These are phyloP conservation scores for Dryomyza anilis DNA, from an alignment of 2,888 invertebrate species.

Conservation along the genomic window DNA sequence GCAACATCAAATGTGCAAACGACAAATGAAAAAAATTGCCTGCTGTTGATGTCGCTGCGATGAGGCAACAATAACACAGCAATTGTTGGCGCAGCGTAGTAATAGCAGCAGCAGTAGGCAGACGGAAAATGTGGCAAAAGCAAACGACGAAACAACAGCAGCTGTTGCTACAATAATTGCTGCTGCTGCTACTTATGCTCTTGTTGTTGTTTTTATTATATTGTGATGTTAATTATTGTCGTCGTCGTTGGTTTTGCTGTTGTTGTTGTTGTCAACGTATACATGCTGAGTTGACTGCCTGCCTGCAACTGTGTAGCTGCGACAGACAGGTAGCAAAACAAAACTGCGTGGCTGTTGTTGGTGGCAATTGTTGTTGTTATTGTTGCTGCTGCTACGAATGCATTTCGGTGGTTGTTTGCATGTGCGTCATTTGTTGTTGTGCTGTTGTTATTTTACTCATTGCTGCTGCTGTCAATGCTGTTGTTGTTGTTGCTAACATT, in stretches of 20 bases:
- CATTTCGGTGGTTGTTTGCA: not conserved
- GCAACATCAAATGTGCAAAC: not conserved
- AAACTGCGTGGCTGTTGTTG: slow-evolving; percentile 21
- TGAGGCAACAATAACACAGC: not conserved
- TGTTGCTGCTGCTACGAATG: slow-evolving; percentile 15
- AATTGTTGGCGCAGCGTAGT: too few relatives aligned
- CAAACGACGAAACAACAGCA: not conserved
- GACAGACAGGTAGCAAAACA: too few relatives aligned
- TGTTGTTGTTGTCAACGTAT: slow-evolving; percentile 28
- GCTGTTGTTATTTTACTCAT: slow-evolving; percentile 15
- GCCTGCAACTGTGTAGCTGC: too few relatives aligned
- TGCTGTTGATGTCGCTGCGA: not conserved
- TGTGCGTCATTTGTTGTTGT: slow-evolving; percentile 2
- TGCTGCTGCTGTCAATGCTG: slow-evolving; percentile 22
- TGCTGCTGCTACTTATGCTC: not conserved
- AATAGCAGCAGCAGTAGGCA: not conserved
- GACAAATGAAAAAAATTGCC: not conserved
- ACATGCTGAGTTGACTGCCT: too few relatives aligned
- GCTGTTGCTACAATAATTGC: not conserved
- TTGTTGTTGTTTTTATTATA: not conserved
- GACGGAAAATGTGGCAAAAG: not conserved
- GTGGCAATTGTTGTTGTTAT: not conserved
- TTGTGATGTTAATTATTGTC: slow-evolving; percentile 17
- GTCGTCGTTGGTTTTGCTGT: slow-evolving; percentile 24
- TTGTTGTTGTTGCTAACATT: slow-evolving; percentile 10